phyloP scores from a whole-genome alignment of 2,797 vertebrate genomes.

The Gastrophryne carolinensis region DNA sequence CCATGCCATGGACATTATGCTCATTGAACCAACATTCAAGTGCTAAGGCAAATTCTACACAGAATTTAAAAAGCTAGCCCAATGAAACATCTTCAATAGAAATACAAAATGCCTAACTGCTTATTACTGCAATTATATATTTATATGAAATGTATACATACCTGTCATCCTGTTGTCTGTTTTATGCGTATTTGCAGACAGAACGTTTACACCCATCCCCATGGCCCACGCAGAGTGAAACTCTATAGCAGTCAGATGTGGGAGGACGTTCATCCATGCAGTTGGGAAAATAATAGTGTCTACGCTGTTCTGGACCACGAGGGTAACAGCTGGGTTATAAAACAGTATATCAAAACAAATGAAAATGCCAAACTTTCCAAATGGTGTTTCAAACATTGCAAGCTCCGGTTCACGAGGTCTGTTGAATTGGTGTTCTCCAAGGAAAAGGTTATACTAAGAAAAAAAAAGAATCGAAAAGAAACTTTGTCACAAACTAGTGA shows the following conservation, averaged over 20 bases:
- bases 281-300: conserved; percentile 62
- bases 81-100: no score
- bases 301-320: conserved; percentile 59
- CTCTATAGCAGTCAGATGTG: conserved; percentile 61
- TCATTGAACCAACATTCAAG: no score
- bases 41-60: no score
- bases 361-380: conserved; percentile 71
- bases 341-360: conserved; percentile 73
- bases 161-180: conserved; percentile 59
- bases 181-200: conserved; percentile 62
- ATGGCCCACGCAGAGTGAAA: conserved; percentile 68
- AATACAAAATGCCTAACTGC: no score
- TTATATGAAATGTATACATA: conserved; percentile 45
- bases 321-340: conserved; percentile 54
- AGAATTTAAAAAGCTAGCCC: no score
- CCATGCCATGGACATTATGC: no score
- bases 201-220: conserved; percentile 62
- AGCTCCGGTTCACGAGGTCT: conserved; percentile 59
- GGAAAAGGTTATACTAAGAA: conserved; percentile 65
- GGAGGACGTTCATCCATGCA: conserved; percentile 65
- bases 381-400: conserved; percentile 64
- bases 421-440: conserved; percentile 64
- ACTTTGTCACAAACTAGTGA: no score
- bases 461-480: background rate
- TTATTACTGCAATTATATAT: background rate